phyloP scores from a whole-genome alignment of 2,797 vertebrate species.

The Malurus splendens region DNA sequence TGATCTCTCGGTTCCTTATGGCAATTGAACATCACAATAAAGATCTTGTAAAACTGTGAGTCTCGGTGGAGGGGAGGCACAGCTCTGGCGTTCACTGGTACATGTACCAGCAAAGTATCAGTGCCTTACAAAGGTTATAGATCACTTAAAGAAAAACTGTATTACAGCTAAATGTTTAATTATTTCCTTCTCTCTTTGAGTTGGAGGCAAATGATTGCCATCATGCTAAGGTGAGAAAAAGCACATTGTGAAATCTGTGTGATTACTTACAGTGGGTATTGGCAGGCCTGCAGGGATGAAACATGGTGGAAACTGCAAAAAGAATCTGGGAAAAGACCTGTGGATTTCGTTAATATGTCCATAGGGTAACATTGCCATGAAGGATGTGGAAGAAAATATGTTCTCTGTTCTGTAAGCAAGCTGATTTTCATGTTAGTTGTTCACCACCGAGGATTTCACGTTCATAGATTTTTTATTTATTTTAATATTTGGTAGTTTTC shows the following conservation, averaged over 20 bases:
- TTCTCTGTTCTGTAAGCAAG: background rate
- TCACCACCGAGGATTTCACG: background rate
- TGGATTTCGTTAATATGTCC: background rate
- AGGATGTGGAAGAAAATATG: background rate
- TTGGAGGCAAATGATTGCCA: background rate
- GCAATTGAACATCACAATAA: background rate
- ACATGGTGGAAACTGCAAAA: background rate
- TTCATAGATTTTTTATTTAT: background rate
- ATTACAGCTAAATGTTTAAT: background rate
- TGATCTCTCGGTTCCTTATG: background rate
- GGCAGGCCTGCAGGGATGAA: background rate
- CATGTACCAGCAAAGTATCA: background rate
- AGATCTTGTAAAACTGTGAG: background rate
- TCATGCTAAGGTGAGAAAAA: background rate
- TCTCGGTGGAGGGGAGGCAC: background rate
- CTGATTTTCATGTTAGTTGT: background rate
- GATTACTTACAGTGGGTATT: background rate
- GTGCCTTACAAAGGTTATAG: background rate
- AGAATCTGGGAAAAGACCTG: background rate
- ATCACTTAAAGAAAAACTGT: background rate
- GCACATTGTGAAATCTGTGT: background rate
- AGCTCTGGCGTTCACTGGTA: background rate
- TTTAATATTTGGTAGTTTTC: background rate
- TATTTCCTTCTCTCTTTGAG: background rate
- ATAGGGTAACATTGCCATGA: background rate